phyloP scores from a whole-genome alignment of 2,797 vertebrate species.

The Onychomys arenicola region DNA sequence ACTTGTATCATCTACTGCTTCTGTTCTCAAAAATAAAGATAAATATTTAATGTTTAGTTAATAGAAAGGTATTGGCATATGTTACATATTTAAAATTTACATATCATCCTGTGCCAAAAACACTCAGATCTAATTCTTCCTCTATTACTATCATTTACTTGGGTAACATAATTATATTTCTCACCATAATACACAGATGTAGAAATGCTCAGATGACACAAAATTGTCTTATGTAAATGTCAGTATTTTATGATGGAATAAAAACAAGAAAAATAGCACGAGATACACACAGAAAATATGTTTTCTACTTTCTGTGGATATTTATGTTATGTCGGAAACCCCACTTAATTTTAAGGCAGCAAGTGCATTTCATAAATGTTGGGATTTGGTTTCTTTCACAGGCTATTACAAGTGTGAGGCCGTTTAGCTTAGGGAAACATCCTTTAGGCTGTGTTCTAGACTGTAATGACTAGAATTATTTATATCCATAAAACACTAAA shows the following conservation, averaged over 20 bases:
- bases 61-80: not conserved
- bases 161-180: not conserved
- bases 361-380: not conserved
- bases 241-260: conserved; percentile 23
- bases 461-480: conserved; percentile 42
- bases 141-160: not conserved
- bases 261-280: not conserved
- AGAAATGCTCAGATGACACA: not conserved
- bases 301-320: not conserved
- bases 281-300: not conserved
- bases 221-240: not conserved
- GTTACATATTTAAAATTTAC: not conserved
- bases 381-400: not conserved
- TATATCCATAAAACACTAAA: conserved; percentile 27
- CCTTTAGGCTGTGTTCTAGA: not conserved
- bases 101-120: not conserved
- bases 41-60: not conserved
- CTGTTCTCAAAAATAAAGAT: not conserved
- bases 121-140: not conserved
- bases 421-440: conserved; percentile 22
- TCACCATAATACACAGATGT: not conserved
- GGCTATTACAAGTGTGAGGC: not conserved
- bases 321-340: not conserved
- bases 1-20: not conserved
- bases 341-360: conserved; percentile 13